These are phyloP conservation scores for Acheta domesticus DNA, from an alignment of 2,888 invertebrate genomes.

Conservation along the genomic window DNA sequence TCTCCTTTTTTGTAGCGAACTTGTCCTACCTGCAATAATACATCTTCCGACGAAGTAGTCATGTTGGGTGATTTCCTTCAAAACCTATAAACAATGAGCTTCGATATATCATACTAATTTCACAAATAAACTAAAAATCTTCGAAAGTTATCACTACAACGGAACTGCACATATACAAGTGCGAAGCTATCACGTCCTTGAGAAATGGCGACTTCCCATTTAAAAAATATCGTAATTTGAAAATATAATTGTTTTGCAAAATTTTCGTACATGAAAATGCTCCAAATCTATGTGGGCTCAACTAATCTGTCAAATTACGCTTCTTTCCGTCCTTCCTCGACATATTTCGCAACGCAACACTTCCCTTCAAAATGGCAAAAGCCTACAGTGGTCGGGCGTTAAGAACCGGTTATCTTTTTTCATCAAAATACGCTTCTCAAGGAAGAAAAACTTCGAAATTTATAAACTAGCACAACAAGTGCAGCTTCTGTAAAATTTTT, in stretches of 20 bases:
- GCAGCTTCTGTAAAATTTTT: slow-evolving; percentile 35
- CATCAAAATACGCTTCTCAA: neutral
- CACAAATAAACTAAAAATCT: neutral
- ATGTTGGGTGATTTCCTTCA: slow-evolving; percentile 50
- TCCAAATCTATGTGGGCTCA: neutral
- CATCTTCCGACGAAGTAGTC: slow-evolving; percentile 92
- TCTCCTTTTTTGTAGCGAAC: slow-evolving; percentile 96
- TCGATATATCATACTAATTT: neutral
- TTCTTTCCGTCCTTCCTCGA: neutral
- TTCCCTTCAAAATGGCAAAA: slow-evolving; percentile 27
- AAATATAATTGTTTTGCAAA: neutral
- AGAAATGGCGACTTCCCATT: slow-evolving; percentile 27
- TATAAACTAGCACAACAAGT: neutral
- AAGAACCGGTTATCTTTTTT: slow-evolving; percentile 18
- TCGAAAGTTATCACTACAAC: too few relatives aligned
- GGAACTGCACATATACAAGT: neutral
- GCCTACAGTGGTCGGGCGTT: neutral
- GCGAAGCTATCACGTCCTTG: slow-evolving; percentile 25
- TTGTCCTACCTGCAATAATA: slow-evolving; percentile 84
- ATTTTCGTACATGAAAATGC: neutral
- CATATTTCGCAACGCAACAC: slow-evolving; percentile 5
- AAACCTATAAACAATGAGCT: neutral
- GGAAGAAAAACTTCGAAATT: neutral
- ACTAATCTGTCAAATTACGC: too few relatives aligned
- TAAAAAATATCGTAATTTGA: neutral